Base-by-base conservation (phyloP, 2,888 invertebrate species). In the Panopea generosa region DNA sequence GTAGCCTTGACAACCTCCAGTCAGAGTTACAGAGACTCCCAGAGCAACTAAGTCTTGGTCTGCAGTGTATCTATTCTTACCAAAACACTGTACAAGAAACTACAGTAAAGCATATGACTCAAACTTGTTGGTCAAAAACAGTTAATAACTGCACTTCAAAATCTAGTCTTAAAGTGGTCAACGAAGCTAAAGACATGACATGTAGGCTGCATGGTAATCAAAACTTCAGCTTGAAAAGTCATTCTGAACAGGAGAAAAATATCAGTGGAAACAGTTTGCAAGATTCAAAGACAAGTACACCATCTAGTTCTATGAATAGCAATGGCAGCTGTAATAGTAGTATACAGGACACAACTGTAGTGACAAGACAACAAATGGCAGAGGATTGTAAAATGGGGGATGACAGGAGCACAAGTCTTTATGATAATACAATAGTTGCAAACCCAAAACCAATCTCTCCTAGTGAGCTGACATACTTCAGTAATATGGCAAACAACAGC, bases 61-160 rank as follows among this genome's bases (percentile, higher is more conserved):
- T 87, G 11, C 76, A 86, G 52, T 78, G 74, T 66, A 70, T 84
- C 14, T 74, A 77, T 38, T 63, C 79, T 4, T 81, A 82, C 67
- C 84, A 84, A 55, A 55, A 67, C 49, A 56, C 55, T 11, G 40
- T 63, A 4, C 50, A 63, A 57, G 22, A 29, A 40, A 22, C 60
- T 9, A 11, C 11, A 4, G 6, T 11, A 33, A 11, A 33, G 33
- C 33, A 33, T 7, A 11, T 7, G 11, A 7, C 33, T 7, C 33
- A 33, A 33, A 33, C 6, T 33, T 33, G 33, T 33, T n/a, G n/a
- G n/a, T 33, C 33, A 33, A 33, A 11, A 33, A 33, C 33, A 33
- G 33, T 33, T 33, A 11, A 33, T 33, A 33, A 33, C 11, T 33
- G 33, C 11, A 33, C 4, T 33, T 33, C 11, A 7, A 33, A 33